Evolutionary conservation across 2,888 invertebrate species (phyloP), one percentile per base, ranked within the genome.

Genomic region (Drosophila austrosaltans): DNA sequence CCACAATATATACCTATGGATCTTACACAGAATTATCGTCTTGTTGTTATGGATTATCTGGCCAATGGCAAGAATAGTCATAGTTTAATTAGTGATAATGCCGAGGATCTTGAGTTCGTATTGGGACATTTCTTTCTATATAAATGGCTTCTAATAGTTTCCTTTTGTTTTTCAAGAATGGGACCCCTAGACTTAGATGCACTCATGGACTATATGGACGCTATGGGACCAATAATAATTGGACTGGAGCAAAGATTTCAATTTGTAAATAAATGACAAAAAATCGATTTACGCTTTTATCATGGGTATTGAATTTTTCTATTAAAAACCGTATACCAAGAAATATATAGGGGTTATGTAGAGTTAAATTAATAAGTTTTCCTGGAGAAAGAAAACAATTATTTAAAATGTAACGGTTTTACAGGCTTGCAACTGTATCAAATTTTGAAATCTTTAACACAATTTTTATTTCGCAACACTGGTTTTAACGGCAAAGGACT

Each of bases 21-120:
- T 42, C 70, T 87, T 0, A 90, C 93, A 48, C 91, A 93, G 74
- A 93, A 92, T 57, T 97, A 97, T 92, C 93, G 94, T 12, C 91
- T 97, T 1, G 92, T 95, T 28, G 92, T 95, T 7, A 93, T 94
- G 73, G 93, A 93, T 70, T 96, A 95, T 89, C 91, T 96, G 75
- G 93, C 94, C 0, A 93, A 93, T 62, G 96, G 96, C 25, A 96
- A 96, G 60, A 95, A 96, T 83, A 95, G 95, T 0, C 96, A 94
- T 87, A 83, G 92, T 66, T 93, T 94, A 59, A 91, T 93, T 84
- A 82, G 76, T 5, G 78, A 91, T 1, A 86, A 92, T 63, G 89
- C 89, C 36, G 85, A 89, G 28, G 91, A 92, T 75, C 57, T 80
- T 2, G 77, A 82, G 77, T 92, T 77, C 77, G 81, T 59, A 25